Percentiles rank a stretch among this genome's conserved stretches.
Evolutionary conservation across 2,797 vertebrate species (phyloP).

Genomic region (Poeciliopsis presidionis): DNA sequence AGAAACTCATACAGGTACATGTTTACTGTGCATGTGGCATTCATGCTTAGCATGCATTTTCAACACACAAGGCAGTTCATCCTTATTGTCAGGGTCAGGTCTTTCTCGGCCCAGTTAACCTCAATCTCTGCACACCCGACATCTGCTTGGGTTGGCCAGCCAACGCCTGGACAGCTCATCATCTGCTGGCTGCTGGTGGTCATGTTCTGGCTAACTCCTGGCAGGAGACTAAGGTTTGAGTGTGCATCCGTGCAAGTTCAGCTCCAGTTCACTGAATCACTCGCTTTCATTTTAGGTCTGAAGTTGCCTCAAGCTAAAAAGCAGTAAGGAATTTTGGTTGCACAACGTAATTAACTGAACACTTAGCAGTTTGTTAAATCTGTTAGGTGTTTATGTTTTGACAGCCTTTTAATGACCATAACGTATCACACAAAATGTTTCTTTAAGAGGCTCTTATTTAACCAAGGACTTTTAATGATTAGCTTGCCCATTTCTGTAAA

Average conservation of each 20-base stretch:
- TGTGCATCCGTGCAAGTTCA: constrained; percentile 29
- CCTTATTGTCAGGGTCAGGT: constrained; percentile 49
- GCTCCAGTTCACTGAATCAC: constrained; percentile 45
- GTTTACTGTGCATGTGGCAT: constrained; percentile 6
- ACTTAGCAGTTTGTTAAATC: constrained; percentile 43
- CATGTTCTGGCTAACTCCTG: constrained; percentile 56
- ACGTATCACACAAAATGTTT: constrained; percentile 8
- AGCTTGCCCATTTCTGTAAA: background rate
- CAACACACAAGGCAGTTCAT: constrained; percentile 52
- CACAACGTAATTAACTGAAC: constrained; percentile 43
- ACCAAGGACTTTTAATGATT: background rate
- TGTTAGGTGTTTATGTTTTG: constrained; percentile 23
- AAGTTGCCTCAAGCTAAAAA: constrained; percentile 43
- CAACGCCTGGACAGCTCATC: constrained; percentile 42
- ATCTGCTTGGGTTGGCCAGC: constrained; percentile 58
- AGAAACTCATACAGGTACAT: background rate
- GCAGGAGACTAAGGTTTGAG: constrained; percentile 34
- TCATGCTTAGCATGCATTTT: constrained; percentile 45
- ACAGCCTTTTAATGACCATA: constrained; percentile 16
- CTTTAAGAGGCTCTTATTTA: background rate
- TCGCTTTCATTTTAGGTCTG: constrained; percentile 36
- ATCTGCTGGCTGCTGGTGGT: constrained; percentile 53
- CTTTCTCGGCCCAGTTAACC: constrained; percentile 50
- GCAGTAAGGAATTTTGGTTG: constrained; percentile 39
- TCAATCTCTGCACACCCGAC: constrained; percentile 52